phyloP scores from a whole-genome alignment of 2,888 invertebrate genomes.

The Mechanitis messenoides region DNA sequence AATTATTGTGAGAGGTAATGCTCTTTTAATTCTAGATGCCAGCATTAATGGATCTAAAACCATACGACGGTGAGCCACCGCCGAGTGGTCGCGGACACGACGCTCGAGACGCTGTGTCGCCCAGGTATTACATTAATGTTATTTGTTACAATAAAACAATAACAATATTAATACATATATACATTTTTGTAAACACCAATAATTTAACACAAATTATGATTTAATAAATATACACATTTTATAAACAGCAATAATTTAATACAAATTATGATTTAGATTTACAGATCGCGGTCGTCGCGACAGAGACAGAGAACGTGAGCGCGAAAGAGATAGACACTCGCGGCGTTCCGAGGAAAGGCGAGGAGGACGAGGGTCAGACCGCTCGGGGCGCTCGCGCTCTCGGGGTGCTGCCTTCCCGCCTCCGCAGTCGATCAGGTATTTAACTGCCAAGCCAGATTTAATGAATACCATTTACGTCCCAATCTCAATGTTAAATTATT shows the following conservation, averaged over 20 bases:
- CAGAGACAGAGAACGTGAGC: conserved; percentile 42
- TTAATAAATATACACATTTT: background rate
- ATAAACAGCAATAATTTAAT: background rate
- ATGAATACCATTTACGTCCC: no score
- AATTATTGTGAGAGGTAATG: no score
- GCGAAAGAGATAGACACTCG: conserved; percentile 37
- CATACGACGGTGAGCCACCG: conserved; percentile 51
- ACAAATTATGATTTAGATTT: background rate
- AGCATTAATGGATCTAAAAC: conserved; percentile 63
- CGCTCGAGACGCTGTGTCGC: conserved; percentile 63
- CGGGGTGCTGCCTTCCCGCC: conserved; percentile 51
- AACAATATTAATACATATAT: no score
- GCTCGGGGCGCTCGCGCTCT: conserved; percentile 47
- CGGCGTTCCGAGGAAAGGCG: conserved; percentile 55
- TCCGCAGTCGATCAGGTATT: conserved; percentile 25
- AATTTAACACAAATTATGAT: background rate
- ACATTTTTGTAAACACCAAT: no score
- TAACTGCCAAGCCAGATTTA: no score
- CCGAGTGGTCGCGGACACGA: conserved; percentile 45
- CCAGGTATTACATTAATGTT: conserved; percentile 40
- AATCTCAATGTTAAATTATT: no score
- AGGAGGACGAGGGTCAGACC: conserved; percentile 40
- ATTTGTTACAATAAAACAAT: background rate
- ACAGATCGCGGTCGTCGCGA: conserved; percentile 36
- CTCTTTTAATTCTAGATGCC: conserved; percentile 41